Conservation (phyloP, 2,888 invertebrate genomes). For the Dasysyrphus tricinctus region DNA sequence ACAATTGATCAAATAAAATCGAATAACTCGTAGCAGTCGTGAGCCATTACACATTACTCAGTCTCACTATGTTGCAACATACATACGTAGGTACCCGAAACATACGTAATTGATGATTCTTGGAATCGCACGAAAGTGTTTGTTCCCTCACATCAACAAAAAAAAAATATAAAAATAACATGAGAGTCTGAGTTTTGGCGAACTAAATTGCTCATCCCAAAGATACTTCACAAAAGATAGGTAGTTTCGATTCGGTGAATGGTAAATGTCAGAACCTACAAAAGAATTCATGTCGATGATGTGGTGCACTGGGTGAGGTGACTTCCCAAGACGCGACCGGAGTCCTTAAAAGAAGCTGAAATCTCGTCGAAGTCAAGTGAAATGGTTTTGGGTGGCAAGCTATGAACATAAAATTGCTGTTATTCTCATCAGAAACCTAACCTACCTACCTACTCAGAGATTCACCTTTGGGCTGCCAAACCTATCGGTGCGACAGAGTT, state of each 20-base stretch:
- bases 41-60: slow-evolving; percentile 72
- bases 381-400: slow-evolving; percentile 50
- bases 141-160: slow-evolving; percentile 29
- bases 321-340: slow-evolving; percentile 22
- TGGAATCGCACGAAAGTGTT: slow-evolving; percentile 64
- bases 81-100: slow-evolving; percentile 32
- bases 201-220: slow-evolving; percentile 23
- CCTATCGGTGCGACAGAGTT: slow-evolving; percentile 36
- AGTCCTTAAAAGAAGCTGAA: slow-evolving; percentile 10
- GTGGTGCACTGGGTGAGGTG: neutral
- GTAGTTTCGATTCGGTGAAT: slow-evolving; percentile 36
- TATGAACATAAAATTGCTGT: slow-evolving; percentile 40
- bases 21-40: slow-evolving; percentile 66
- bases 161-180: slow-evolving; percentile 2
- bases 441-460: slow-evolving; percentile 16
- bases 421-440: slow-evolving; percentile 50
- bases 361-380: slow-evolving; percentile 28
- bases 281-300: slow-evolving; percentile 41
- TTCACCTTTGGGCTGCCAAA: slow-evolving; percentile 36
- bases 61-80: slow-evolving; percentile 58
- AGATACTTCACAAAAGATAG: slow-evolving; percentile 2
- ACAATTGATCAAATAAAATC: slow-evolving; percentile 74
- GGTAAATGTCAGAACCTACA: slow-evolving; percentile 48
- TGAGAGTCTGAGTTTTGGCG: slow-evolving; percentile 40
- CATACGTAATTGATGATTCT: slow-evolving; percentile 73